A percentile compares a stretch with the other conserved stretches of the same genome.
Evolutionary conservation across 2,797 vertebrate genomes (phyloP).

Genomic region (Myoxocephalus aenaeus): DNA sequence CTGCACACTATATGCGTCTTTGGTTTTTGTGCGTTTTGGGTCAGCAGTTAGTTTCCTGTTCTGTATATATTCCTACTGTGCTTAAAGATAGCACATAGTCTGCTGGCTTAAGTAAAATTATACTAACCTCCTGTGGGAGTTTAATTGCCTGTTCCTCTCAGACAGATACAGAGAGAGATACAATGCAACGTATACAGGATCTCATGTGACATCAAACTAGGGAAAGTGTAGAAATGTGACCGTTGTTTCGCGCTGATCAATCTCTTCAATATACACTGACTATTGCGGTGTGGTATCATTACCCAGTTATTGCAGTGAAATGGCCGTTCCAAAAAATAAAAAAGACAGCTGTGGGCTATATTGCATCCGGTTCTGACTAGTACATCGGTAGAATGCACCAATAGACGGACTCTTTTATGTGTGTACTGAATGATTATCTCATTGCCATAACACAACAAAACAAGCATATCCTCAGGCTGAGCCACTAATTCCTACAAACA

Average conservation of each 20-base stretch:
- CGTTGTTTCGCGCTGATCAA: background rate
- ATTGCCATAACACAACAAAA: conserved; percentile 29
- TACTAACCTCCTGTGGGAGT: conserved; percentile 24
- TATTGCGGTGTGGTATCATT: background rate
- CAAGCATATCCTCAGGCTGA: conserved; percentile 14
- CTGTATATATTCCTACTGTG: conserved; percentile 24
- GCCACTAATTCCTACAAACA: background rate
- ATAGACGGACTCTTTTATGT: conserved; percentile 26
- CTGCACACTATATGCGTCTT: conserved; percentile 13
- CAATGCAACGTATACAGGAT: conserved; percentile 6
- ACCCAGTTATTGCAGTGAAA: no score
- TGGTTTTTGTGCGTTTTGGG: conserved; percentile 42
- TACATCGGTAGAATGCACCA: conserved; percentile 30
- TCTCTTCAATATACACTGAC: background rate
- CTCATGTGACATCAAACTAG: conserved; percentile 11
- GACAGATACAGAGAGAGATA: background rate
- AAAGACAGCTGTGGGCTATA: conserved; percentile 32
- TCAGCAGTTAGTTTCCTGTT: conserved; percentile 48
- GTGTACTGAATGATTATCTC: conserved; percentile 24
- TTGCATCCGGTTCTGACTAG: conserved; percentile 63
- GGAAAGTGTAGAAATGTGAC: background rate
- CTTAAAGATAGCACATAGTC: conserved; percentile 27
- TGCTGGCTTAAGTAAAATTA: conserved; percentile 51
- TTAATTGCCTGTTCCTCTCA: conserved; percentile 28
- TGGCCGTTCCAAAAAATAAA: conserved; percentile 26